phyloP scores from a whole-genome alignment of 2,888 invertebrate genomes.

The Noctua janthe region DNA sequence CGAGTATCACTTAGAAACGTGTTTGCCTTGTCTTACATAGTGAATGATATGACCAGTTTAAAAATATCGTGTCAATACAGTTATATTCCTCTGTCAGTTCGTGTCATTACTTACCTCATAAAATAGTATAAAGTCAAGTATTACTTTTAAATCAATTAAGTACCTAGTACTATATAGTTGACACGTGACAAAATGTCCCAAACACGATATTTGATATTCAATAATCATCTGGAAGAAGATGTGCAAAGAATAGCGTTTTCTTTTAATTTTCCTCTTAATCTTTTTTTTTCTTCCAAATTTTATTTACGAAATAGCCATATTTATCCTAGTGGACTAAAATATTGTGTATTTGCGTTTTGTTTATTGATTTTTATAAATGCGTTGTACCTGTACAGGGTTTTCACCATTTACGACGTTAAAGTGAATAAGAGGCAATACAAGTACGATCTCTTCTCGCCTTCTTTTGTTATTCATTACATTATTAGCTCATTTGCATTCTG shows the following conservation, averaged over 20 bases:
- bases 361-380: not conserved
- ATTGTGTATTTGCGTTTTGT: slow-evolving; percentile 15
- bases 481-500: slow-evolving; percentile 1
- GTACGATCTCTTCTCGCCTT: slow-evolving; percentile 9
- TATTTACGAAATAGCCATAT: slow-evolving; percentile 6
- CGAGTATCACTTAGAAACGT: not conserved
- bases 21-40: too few species aligned
- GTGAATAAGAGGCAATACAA: slow-evolving; percentile 7
- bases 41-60: not conserved
- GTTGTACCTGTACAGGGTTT: not conserved
- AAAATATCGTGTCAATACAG: not conserved
- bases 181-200: not conserved
- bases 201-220: not conserved
- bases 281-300: slow-evolving; percentile 21
- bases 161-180: not conserved
- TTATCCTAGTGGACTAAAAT: slow-evolving; percentile 4
- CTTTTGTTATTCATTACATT: not conserved
- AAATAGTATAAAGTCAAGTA: not conserved
- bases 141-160: not conserved
- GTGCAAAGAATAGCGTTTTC: slow-evolving; percentile 21
- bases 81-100: not conserved
- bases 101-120: not conserved
- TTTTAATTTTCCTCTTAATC: slow-evolving; percentile 21
- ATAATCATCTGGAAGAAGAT: not conserved
- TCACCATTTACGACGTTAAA: not conserved